Evolutionary conservation across 2,888 invertebrate species (phyloP).

Genomic region (Habroteleia sp.): DNA sequence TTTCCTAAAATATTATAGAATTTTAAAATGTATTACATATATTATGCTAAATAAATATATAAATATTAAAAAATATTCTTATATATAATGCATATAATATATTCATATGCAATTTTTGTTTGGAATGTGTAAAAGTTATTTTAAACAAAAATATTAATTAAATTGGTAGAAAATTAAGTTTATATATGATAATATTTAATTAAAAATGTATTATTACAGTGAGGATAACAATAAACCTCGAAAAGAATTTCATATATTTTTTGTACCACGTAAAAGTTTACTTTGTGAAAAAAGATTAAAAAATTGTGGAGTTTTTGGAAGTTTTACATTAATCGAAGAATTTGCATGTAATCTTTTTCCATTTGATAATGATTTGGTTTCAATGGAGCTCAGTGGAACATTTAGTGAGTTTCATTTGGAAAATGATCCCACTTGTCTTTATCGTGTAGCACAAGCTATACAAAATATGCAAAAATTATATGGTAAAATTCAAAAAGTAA

Average conservation of each 20-base stretch:
- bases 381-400: slow-evolving; percentile 92
- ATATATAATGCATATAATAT: too few species aligned
- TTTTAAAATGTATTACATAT: too few species aligned
- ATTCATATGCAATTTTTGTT: too few species aligned
- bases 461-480: slow-evolving; percentile 92
- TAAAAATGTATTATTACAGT: slow-evolving; percentile 67
- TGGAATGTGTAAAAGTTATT: too few species aligned
- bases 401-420: slow-evolving; percentile 92
- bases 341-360: slow-evolving; percentile 94
- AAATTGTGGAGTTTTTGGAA: slow-evolving; percentile 90
- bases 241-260: slow-evolving; percentile 93
- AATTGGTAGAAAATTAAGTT: too few species aligned
- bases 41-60: too few species aligned
- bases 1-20: too few species aligned
- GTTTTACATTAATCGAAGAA: slow-evolving; percentile 89
- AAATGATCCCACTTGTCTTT: slow-evolving; percentile 93
- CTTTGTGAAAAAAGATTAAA: slow-evolving; percentile 93
- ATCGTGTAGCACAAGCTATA: slow-evolving; percentile 93
- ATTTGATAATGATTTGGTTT: slow-evolving; percentile 94
- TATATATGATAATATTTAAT: too few species aligned
- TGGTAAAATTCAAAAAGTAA: slow-evolving; percentile 93
- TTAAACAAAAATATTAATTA: too few species aligned
- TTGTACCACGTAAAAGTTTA: slow-evolving; percentile 93
- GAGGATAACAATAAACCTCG: slow-evolving; percentile 82
- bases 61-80: too few species aligned